Evolutionary conservation across 2,797 vertebrate species (phyloP).

Genomic region (Gallinago stenura): DNA sequence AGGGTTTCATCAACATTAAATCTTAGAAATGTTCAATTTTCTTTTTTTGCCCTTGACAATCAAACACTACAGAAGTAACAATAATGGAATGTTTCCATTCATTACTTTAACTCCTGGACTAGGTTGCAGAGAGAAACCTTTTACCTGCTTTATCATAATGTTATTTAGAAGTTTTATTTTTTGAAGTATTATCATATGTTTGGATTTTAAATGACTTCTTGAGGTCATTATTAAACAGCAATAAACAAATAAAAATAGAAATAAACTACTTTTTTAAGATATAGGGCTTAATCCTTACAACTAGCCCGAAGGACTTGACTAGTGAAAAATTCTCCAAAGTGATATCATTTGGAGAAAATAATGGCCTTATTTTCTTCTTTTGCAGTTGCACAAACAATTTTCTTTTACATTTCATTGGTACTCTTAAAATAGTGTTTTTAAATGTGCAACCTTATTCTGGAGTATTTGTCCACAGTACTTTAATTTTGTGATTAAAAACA

Average conservation of each 20-base stretch:
- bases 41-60: neutral
- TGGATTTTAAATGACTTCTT: neutral
- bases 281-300: fast-evolving
- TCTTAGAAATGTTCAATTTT: neutral
- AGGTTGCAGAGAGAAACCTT: neutral
- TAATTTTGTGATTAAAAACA: slow-evolving; percentile 63
- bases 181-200: neutral
- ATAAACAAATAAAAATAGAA: neutral
- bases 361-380: neutral
- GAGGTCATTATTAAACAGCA: neutral
- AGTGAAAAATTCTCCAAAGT: neutral
- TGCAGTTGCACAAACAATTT: neutral
- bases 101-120: neutral
- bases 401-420: neutral
- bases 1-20: neutral
- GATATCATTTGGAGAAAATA: neutral
- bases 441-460: neutral
- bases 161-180: neutral
- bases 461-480: slow-evolving; percentile 1
- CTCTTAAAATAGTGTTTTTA: neutral
- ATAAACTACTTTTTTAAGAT: fast-evolving
- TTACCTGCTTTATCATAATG: neutral
- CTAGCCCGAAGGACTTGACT: neutral
- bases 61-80: neutral
- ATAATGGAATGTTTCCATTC: fast-evolving